Evolutionary conservation across 2,113 vertebrate species (phyloP).

Genomic region (Tetraodon nigroviridis): DNA sequence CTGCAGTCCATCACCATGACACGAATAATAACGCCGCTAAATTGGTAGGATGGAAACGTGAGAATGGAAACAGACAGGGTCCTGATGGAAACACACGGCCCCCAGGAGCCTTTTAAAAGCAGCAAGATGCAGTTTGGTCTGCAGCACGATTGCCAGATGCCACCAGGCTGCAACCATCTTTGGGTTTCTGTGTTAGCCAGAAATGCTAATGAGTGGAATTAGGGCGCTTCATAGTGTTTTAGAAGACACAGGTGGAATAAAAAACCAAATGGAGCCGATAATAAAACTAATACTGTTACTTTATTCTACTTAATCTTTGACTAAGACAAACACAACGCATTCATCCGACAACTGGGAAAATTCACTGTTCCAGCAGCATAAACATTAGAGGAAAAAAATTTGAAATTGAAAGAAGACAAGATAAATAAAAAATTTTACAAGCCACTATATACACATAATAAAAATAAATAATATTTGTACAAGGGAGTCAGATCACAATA

Average conservation of each 20-base stretch:
- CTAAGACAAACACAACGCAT: no score
- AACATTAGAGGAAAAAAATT: no score
- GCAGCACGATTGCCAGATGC: background rate
- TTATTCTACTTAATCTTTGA: no score
- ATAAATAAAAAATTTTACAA: no score
- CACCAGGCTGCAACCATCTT: background rate
- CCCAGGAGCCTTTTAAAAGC: background rate
- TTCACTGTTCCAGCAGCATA: no score
- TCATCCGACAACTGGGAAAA: no score
- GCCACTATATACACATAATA: no score
- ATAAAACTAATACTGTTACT: no score
- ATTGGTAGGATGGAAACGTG: slow-evolving; percentile 27
- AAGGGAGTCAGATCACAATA: no score
- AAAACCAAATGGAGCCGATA: background rate
- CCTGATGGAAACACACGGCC: slow-evolving; percentile 18
- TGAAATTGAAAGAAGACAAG: no score
- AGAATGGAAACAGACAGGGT: background rate
- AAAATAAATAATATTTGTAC: no score
- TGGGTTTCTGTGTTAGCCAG: background rate
- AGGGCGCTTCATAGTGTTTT: background rate
- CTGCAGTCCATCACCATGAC: slow-evolving; percentile 41
- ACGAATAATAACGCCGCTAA: slow-evolving; percentile 49
- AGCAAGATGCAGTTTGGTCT: background rate
- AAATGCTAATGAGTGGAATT: background rate
- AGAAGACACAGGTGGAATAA: background rate